Evolutionary conservation across 2,888 invertebrate genomes (phyloP).

Genomic region (Adela reaumurella): DNA sequence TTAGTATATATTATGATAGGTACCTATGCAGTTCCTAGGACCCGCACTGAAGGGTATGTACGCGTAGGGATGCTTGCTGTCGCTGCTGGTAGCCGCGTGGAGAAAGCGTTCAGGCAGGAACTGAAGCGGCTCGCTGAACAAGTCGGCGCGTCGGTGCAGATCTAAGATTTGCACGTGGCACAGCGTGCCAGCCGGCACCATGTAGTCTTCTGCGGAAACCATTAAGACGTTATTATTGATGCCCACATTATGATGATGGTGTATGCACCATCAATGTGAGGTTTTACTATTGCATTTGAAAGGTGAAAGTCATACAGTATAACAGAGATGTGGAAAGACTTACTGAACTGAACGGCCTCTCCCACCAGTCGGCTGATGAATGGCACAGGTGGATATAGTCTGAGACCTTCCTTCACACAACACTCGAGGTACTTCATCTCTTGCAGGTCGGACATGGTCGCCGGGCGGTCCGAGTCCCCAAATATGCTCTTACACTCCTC

Average conservation of each 20-base stretch:
- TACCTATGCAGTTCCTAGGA: conserved; percentile 64
- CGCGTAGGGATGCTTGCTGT: conserved; percentile 52
- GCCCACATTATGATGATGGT: no score
- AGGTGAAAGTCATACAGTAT: no score
- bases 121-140: conserved; percentile 40
- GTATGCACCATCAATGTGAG: no score
- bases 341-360: conserved; percentile 7
- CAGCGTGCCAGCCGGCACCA: conserved; percentile 9
- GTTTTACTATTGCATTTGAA: no score
- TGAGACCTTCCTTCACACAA: conserved; percentile 65
- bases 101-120: conserved; percentile 50
- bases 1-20: no score
- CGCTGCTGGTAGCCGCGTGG: conserved; percentile 22
- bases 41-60: conserved; percentile 69
- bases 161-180: conserved; percentile 22
- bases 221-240: no score
- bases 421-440: conserved; percentile 65
- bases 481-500: conserved; percentile 62
- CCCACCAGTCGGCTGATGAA: conserved; percentile 57
- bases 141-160: conserved; percentile 34
- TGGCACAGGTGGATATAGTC: conserved; percentile 66
- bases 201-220: conserved; percentile 8
- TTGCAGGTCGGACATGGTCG: conserved; percentile 59
- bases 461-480: conserved; percentile 56
- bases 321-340: conserved; percentile 2